These are phyloP conservation scores for Phylloscopus whistleri DNA, from an alignment of 2,113 vertebrate species.

Conservation along the genomic window DNA sequence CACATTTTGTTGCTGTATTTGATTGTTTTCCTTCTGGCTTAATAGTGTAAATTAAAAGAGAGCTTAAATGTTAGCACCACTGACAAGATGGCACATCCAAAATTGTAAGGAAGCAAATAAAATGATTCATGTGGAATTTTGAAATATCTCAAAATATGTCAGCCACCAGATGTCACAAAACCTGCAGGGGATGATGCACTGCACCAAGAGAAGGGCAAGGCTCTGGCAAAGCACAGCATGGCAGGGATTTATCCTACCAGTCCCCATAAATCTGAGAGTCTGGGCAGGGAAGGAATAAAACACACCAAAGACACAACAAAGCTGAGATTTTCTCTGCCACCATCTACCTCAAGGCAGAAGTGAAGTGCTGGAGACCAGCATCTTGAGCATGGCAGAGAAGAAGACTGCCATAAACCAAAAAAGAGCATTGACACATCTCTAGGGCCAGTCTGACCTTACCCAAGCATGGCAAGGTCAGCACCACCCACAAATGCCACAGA, in stretches of 20 bases:
- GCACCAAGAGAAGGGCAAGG: constrained; percentile 16
- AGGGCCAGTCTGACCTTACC: background rate
- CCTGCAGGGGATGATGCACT: constrained; percentile 27
- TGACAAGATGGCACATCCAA: constrained; percentile 38
- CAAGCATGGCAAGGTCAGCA: background rate
- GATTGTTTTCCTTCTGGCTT: constrained; percentile 43
- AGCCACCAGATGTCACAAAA: constrained; percentile 59
- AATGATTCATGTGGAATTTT: constrained; percentile 55
- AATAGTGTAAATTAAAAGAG: constrained; percentile 10
- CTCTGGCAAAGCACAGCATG: background rate
- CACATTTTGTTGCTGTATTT: background rate
- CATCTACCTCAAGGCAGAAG: background rate
- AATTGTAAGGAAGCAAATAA: constrained; percentile 46
- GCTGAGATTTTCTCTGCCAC: background rate
- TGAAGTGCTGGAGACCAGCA: background rate
- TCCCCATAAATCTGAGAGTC: background rate
- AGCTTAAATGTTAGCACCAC: constrained; percentile 32
- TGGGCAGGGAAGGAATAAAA: background rate
- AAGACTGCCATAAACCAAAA: background rate
- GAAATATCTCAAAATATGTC: constrained; percentile 45
- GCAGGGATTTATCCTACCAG: background rate
- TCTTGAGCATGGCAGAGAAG: background rate
- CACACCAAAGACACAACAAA: background rate
- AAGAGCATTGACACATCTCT: background rate
- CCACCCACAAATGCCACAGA: background rate